Percentiles rank a stretch among this genome's conserved stretches.
Evolutionary conservation across 2,113 vertebrate genomes (phyloP).

Genomic region (Lanius collurio): DNA sequence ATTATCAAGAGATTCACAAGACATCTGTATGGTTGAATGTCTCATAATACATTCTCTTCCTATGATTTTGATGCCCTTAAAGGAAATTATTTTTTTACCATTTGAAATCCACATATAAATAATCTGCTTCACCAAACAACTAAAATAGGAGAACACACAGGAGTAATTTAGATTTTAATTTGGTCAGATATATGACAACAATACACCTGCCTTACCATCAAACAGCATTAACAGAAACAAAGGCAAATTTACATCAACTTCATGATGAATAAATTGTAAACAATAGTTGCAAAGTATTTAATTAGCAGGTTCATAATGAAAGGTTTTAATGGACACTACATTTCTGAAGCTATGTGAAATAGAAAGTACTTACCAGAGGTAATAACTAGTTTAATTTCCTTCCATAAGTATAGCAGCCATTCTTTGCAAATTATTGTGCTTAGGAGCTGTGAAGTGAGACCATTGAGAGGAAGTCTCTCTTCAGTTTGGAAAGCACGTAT

Average conservation of each 20-base stretch:
- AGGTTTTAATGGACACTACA: background rate
- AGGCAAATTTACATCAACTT: background rate
- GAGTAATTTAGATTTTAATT: constrained; percentile 32
- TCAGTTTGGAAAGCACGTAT: background rate
- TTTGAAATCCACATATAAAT: constrained; percentile 18
- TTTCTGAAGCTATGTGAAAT: constrained; percentile 14
- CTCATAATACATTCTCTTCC: background rate
- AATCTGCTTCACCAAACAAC: background rate
- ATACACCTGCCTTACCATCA: background rate
- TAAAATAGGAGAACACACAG: background rate
- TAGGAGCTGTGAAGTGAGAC: constrained; percentile 2
- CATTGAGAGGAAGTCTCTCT: background rate
- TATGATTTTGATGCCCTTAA: background rate
- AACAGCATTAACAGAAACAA: background rate
- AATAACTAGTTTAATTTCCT: constrained; percentile 41
- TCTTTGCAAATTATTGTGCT: constrained; percentile 31
- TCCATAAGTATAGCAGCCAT: background rate
- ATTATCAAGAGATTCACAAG: background rate
- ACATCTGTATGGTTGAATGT: background rate
- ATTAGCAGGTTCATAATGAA: constrained; percentile 6
- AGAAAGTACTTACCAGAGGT: constrained; percentile 8
- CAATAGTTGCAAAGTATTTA: background rate
- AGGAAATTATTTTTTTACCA: background rate
- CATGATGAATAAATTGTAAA: background rate
- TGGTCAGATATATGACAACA: background rate